Conservation (phyloP, 2,888 invertebrate genomes). For the Synanthedon andrenaeformis region DNA sequence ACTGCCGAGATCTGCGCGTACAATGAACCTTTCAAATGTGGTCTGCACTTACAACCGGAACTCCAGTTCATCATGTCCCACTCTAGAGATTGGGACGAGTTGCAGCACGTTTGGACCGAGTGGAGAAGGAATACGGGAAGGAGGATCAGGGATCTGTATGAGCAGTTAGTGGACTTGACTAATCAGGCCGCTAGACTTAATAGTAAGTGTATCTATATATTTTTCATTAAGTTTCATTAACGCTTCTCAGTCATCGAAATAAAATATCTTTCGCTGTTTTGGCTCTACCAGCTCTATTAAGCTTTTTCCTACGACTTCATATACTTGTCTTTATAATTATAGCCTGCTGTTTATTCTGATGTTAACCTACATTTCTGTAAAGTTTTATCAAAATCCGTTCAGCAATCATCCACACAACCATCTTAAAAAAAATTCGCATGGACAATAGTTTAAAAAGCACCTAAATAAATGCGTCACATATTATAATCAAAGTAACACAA, state of each 20-base stretch:
- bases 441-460: too few relatives aligned
- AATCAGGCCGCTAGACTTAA: slow-evolving; percentile 85
- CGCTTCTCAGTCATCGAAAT: slow-evolving; percentile 34
- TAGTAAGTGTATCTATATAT: slow-evolving; percentile 69
- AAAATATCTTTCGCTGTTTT: too few relatives aligned
- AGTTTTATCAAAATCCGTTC: too few relatives aligned
- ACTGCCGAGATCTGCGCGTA: slow-evolving; percentile 86
- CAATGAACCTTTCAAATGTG: slow-evolving; percentile 86
- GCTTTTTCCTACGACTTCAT: too few relatives aligned
- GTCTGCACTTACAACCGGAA: slow-evolving; percentile 84
- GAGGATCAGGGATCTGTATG: slow-evolving; percentile 81
- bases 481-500: too few relatives aligned
- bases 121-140: slow-evolving; percentile 89
- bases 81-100: slow-evolving; percentile 85
- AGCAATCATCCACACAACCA: too few relatives aligned
- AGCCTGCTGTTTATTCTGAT: too few relatives aligned
- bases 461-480: too few relatives aligned
- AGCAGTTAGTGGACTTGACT: slow-evolving; percentile 82
- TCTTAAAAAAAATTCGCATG: too few relatives aligned
- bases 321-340: too few relatives aligned
- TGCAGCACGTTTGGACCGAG: slow-evolving; percentile 89
- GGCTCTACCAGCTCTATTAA: too few relatives aligned
- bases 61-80: slow-evolving; percentile 81
- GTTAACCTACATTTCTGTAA: too few relatives aligned
- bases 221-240: slow-evolving; percentile 81